Base-by-base conservation (phyloP, 2,797 vertebrate genomes). In the Mycteria americana region DNA sequence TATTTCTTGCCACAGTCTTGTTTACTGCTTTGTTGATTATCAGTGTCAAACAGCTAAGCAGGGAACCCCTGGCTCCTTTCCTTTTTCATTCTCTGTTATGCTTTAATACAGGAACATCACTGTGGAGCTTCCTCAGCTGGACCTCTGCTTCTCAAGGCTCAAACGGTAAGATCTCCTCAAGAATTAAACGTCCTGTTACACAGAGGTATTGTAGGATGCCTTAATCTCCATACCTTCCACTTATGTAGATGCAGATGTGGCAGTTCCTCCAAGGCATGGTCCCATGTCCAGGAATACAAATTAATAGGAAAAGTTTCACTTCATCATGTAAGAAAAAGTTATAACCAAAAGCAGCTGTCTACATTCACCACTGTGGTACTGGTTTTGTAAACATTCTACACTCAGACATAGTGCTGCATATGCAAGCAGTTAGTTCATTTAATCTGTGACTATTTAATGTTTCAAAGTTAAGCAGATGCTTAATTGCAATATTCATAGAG, bases 391-490 rank as follows among this genome's bases (percentile, higher is more conserved):
- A 53, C 7, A 33, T 25, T 85, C 89, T 77, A 87, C 2, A 3
- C 37, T 57, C 62, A 70, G 45, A 65, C 13, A 65, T 62, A 50
- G 13, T 8, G 11, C 23, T 64, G 35, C 75, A 22, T 63, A 81
- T 48, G 33, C 11, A 81, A 95, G 79, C 15, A 94, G 54, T 62
- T 60, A 88, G n/a, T 87, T 86, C 62, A 57, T 90, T 95, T 85
- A 85, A 81, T 85, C 53, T 86, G 54, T 30, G 50, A 76, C 35
- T 41, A 56, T 53, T 94, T 79, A 86, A 81, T 51, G 39, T 50
- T 72, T 73, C 37, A 78, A 95, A 94, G 48, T 84, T 86, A 78
- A 95, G 54, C 79, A 96, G 82, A 88, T 95, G 87, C 65, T 90
- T 95, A 94, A 90, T 72, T 88, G 82, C 46, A 92, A 30, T 7